Evolutionary conservation across 1,140 invertebrate species (phyloP), one percentile per base, ranked within the genome.

Genomic region (Plectus sambesii): DNA sequence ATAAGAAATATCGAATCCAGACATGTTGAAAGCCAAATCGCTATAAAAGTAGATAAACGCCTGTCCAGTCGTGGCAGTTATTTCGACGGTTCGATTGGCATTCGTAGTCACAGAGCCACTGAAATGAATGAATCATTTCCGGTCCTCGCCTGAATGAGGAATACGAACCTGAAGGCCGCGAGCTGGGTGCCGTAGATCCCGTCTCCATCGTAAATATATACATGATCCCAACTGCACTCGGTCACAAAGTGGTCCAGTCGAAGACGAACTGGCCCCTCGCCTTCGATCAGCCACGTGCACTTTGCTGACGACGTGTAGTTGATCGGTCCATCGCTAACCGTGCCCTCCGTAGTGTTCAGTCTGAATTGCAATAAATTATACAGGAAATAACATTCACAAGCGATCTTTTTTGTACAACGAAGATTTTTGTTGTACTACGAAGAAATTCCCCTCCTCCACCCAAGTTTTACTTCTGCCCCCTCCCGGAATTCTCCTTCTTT

Each of bases 181-280:
- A 68, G 38, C 20, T 67, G 47, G 33, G 61, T 52, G 15, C 55
- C 55, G 47, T 61, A 53, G 37, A 66, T 62, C 25, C 49, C 45
- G 40, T 66, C 61, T 15, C 65, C 65, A 33, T 68, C 65, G 43
- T 69, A 69, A 40, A 68, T 57, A 37, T 69, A 63, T 15, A 68
- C 27, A 55, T 61, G 56, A 53, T 68, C 65, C 67, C 67, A 69
- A 37, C 65, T 62, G 43, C 67, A 69, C 53, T 68, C 65, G 0
- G 67, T 69, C n/a, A 51, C 46, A 38, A 68, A 68, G 27, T 58
- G 53, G 30, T 56, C 49, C 8, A 67, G 39, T 29, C 47, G 36
- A 12, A 66, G 48, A 20, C 60, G 42, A 1, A 67, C 33, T 9
- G 63, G 48, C 12, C 35, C 26, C 2, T 44, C 47, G 38, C 42